Conservation (phyloP, 2,797 vertebrate genomes). For the Myotis findleyi region DNA sequence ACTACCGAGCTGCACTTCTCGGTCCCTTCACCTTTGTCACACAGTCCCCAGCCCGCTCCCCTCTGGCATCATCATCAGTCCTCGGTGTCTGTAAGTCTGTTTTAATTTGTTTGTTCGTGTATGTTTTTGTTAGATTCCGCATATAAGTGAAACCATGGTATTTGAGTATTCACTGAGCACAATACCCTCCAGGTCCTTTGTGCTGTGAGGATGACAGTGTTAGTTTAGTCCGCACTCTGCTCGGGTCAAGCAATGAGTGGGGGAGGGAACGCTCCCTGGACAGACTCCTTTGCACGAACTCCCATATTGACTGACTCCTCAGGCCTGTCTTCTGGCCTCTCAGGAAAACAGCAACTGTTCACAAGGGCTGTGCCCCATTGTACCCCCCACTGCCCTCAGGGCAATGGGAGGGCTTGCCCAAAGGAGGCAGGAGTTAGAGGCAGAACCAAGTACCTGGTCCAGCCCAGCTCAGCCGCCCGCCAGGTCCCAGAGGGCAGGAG, state of each 20-base stretch:
- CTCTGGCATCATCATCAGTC: background rate
- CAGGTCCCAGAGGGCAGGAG: rapidly evolving
- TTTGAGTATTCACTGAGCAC: background rate
- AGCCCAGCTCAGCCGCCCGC: background rate
- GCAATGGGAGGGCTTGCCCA: background rate
- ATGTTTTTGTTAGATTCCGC: background rate
- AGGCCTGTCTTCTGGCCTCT: background rate
- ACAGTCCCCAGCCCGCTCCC: no score
- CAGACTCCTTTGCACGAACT: rapidly evolving
- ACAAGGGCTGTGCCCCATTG: background rate
- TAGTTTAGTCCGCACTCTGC: background rate
- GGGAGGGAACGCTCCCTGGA: rapidly evolving
- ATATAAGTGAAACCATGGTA: background rate
- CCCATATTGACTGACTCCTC: rapidly evolving
- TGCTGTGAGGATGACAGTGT: background rate
- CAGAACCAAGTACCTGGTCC: background rate
- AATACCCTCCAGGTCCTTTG: background rate
- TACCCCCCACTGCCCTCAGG: no score
- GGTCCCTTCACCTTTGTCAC: background rate
- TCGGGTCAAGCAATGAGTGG: rapidly evolving
- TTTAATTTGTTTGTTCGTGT: background rate
- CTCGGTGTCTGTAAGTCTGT: background rate
- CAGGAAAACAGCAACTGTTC: background rate
- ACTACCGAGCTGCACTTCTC: background rate
- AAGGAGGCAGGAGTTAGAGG: background rate